These are phyloP conservation scores for Eustalomyia histrio DNA, from an alignment of 2,888 invertebrate species.

Conservation along the genomic window DNA sequence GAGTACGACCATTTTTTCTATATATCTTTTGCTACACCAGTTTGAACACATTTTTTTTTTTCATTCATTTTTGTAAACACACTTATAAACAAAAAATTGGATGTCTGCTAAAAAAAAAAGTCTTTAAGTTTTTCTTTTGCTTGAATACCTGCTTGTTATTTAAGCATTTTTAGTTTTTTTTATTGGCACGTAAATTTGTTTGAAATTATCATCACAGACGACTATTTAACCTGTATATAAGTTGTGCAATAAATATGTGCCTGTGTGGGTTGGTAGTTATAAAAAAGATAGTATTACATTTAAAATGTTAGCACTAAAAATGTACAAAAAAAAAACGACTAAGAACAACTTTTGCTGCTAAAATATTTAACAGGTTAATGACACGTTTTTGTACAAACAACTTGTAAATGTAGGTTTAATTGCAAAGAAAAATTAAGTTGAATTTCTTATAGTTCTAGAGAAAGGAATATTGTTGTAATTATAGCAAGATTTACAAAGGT, in stretches of 20 bases:
- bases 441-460: not conserved
- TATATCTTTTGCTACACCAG: not conserved
- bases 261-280: no score
- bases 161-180: conserved; percentile 31
- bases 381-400: conserved; percentile 54
- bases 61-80: conserved; percentile 13
- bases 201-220: conserved; percentile 55
- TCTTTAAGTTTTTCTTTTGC: conserved; percentile 35
- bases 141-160: conserved; percentile 30
- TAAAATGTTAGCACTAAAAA: conserved; percentile 3
- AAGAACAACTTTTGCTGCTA: conserved; percentile 33
- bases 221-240: conserved; percentile 30
- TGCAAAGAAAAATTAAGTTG: not conserved
- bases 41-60: not conserved
- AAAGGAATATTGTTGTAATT: not conserved
- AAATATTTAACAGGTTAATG: conserved; percentile 64
- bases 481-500: no score
- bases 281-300: no score
- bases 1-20: conserved; percentile 48
- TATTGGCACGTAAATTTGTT: conserved; percentile 62
- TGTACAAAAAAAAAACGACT: conserved; percentile 24
- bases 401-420: conserved; percentile 22
- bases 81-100: conserved; percentile 12
- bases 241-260: no score
- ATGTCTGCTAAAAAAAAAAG: not conserved